Percentiles rank a stretch among this genome's conserved stretches.
Evolutionary conservation across 2,797 vertebrate genomes (phyloP).

Genomic region (Mus minutoides): DNA sequence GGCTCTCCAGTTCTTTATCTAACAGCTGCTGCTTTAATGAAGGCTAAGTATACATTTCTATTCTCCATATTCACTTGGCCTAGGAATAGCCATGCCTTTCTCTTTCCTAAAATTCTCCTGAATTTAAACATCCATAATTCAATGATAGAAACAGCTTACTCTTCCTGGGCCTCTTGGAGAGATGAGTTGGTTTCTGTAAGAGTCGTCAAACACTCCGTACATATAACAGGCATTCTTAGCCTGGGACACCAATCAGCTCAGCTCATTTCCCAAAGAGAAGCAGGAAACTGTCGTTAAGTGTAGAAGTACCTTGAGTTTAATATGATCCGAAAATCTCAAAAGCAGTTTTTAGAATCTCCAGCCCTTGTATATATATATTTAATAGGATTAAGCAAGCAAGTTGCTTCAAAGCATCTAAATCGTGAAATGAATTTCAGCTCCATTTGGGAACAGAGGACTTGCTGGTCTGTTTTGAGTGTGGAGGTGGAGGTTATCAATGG

Average conservation of each 20-base stretch:
- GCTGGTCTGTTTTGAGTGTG: background rate
- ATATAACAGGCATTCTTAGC: background rate
- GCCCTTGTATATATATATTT: background rate
- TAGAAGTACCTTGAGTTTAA: background rate
- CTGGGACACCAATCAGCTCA: background rate
- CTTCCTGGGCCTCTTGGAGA: conserved; percentile 3
- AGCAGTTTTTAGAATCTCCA: conserved; percentile 41
- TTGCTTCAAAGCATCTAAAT: background rate
- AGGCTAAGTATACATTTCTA: conserved; percentile 16
- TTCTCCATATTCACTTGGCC: background rate
- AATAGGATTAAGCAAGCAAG: conserved; percentile 52
- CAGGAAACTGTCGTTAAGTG: background rate
- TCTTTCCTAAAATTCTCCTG: conserved; percentile 34
- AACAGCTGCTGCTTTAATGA: conserved; percentile 34
- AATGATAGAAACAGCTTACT: conserved; percentile 13
- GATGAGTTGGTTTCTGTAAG: background rate
- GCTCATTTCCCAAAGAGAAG: background rate
- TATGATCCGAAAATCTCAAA: conserved; percentile 35
- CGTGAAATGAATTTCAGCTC: background rate
- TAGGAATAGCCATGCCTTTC: conserved; percentile 45
- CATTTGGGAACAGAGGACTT: background rate
- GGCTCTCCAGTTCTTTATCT: background rate
- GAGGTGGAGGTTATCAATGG: background rate
- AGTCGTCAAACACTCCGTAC: background rate
- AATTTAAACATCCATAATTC: background rate